Base-by-base conservation (phyloP, 2,888 invertebrate species). In the Rhamnusium bicolor region DNA sequence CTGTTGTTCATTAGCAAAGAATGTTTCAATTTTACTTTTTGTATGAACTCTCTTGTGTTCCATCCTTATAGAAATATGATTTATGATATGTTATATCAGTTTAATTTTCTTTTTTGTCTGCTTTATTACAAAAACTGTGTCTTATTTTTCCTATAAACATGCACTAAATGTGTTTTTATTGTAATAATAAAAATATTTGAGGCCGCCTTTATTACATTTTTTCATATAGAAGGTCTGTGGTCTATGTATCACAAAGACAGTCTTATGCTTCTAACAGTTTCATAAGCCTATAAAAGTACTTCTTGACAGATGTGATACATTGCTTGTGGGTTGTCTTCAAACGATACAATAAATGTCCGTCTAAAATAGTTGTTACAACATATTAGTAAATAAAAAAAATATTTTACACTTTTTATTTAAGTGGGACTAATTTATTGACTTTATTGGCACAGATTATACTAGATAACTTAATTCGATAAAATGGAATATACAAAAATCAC, bases 301-400 rank as follows among this genome's bases (percentile, higher is more conserved):
- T 72, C 75, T 54, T 77, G 75, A 75, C 75, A 75, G 75, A 73
- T 73, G 73, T 73, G 77, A 75, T 75, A 75, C 72, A 75, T 71
- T 47, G 73, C 60, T 65, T 56, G 72, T 63, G 66, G 62, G 71
- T 63, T 19, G 51, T 40, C n/a, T n/a, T 40, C n/a, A 40, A n/a
- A 40, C 40, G 40, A 40, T n/a, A 40, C n/a, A 40, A 40, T 40
- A 40, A 40, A 40, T n/a, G 40, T 4, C 40, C n/a, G 10, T 40
- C 24, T 24, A 2, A 24, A 40, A 40, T 40, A 40, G 12, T 40
- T n/a, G 12, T 5, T 40, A 40, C 1, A 40, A 40, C 40, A 40
- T 40, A 40, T 40, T 40, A n/a, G 4, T 40, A 5, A 10, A 40
- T n/a, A n/a, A n/a, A n/a, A n/a, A n/a, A n/a, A n/a, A n/a, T n/a